Evolutionary conservation across 2,888 invertebrate species (phyloP).

Genomic region (Trachelus troglodyta): DNA sequence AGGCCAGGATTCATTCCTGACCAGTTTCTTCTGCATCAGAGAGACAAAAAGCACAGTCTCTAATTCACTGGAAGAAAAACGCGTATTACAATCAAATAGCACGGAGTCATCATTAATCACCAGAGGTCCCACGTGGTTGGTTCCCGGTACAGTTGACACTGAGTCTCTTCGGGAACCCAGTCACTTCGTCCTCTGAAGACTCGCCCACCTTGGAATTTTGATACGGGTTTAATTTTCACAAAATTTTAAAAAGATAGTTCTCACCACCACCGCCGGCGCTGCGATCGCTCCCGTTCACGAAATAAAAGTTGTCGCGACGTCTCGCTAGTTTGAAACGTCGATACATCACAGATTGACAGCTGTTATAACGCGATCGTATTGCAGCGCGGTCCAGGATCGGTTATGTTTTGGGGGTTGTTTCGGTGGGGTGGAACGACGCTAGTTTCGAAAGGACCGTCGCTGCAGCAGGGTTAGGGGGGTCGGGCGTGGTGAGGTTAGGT

Average conservation of each 20-base stretch:
- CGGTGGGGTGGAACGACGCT: conserved; percentile 10
- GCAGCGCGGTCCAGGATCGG: conserved; percentile 35
- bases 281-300: not conserved
- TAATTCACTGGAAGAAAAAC: not conserved
- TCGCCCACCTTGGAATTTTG: too few relatives aligned
- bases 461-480: conserved; percentile 21
- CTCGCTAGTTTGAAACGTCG: conserved; percentile 32
- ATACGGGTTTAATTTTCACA: too few relatives aligned
- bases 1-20: not conserved
- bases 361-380: conserved; percentile 44
- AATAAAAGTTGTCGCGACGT: conserved; percentile 11
- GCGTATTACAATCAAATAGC: not conserved
- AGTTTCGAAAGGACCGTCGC: conserved; percentile 12
- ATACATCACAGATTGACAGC: conserved; percentile 46
- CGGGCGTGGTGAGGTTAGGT: conserved; percentile 21
- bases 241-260: too few relatives aligned
- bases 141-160: not conserved
- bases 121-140: not conserved
- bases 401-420: conserved; percentile 6
- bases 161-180: not conserved
- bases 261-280: not conserved
- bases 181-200: not conserved
- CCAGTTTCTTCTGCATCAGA: not conserved
- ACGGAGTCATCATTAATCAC: not conserved
- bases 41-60: not conserved